These are phyloP conservation scores for Xylocopa sonorina DNA, from an alignment of 1,140 invertebrate species.

Conservation along the genomic window DNA sequence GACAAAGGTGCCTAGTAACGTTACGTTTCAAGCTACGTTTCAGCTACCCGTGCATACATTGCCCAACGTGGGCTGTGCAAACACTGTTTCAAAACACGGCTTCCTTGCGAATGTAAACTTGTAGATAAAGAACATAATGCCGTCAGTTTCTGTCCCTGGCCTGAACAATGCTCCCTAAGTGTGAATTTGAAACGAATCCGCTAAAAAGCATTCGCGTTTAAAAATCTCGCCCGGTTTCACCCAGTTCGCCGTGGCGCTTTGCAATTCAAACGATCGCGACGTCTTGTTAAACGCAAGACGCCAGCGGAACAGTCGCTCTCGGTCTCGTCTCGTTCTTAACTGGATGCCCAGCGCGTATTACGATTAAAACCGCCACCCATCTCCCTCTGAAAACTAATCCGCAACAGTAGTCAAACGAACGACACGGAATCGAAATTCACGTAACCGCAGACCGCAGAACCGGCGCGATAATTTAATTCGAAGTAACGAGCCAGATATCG, in stretches of 20 bases:
- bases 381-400: not conserved
- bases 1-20: slow-evolving; percentile 64
- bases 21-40: slow-evolving; percentile 48
- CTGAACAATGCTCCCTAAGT: slow-evolving; percentile 23
- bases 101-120: slow-evolving; percentile 31
- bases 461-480: not conserved
- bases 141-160: not conserved
- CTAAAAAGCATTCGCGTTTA: not conserved
- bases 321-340: too few relatives aligned
- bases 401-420: not conserved
- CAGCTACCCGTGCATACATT: slow-evolving; percentile 40
- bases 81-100: slow-evolving; percentile 27
- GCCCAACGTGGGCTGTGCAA: slow-evolving; percentile 26
- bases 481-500: not conserved
- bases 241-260: not conserved
- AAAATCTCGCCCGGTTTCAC: not conserved
- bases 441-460: not conserved
- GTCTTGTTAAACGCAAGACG: too few relatives aligned
- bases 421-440: not conserved
- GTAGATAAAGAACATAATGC: slow-evolving; percentile 17
- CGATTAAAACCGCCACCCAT: too few relatives aligned
- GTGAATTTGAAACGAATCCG: slow-evolving; percentile 35
- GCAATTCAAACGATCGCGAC: too few relatives aligned
- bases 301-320: too few relatives aligned
- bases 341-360: too few relatives aligned